Base-by-base conservation (phyloP, 2,888 invertebrate genomes). In the Amphipyra tragopoginis region DNA sequence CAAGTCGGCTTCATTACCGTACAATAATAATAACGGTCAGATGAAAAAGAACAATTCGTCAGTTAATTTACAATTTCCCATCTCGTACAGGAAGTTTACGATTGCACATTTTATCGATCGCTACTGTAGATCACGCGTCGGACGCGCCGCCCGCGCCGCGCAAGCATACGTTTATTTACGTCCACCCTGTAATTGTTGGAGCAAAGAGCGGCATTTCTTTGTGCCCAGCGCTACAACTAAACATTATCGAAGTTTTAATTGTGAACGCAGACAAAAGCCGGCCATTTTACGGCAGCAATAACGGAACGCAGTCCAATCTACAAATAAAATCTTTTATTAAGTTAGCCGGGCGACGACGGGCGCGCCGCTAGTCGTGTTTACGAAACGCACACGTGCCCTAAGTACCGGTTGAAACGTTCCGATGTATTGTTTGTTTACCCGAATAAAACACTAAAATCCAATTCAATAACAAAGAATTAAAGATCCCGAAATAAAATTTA, bases 391-490 rank as follows among this genome's bases (percentile, higher is more conserved):
- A 94, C 94, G 94, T 93, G 94, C 90, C 77, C 87, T 87, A 90
- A 93, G 92, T 91, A 90, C 90, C 89, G 87, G 87, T 88, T 86
- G 89, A 90, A 90, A 88, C 89, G 90, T 82, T 87, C 88, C 91
- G 88, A 90, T 93, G 88, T 91, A 92, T 92, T 93, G 94, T 94
- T 94, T 94, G 94, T 94, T 94, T 94, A 94, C 92, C 90, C 91
- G 92, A 93, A 94, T 94, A 94, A 93, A 94, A 94, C 94, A 94
- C 94, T 94, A 94, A 94, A 94, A 93, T 94, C 93, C 92, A 93
- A 93, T 93, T 93, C 94, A 93, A 94, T 94, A 94, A 94, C 94
- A 94, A 94, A 94, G 94, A 94, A 94, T 94, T 94, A 94, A 94
- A 94, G 94, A 93, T 94, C 94, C 94, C 91, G 90, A 94, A 94